phyloP scores from a whole-genome alignment of 2,797 vertebrate species.

The Calcarius lapponicus region DNA sequence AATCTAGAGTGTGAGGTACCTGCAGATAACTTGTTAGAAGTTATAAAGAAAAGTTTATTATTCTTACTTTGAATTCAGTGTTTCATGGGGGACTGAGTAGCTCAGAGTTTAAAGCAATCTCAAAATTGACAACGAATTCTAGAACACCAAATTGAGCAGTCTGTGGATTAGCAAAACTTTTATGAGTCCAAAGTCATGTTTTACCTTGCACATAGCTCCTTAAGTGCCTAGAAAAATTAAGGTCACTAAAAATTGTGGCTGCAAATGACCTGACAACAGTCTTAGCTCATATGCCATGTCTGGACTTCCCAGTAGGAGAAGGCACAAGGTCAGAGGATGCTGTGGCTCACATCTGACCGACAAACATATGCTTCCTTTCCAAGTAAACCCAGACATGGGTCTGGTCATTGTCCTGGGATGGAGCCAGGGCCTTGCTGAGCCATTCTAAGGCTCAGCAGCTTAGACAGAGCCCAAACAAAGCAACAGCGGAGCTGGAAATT shows the following conservation, averaged over 20 bases:
- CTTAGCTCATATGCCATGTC: neutral
- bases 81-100: neutral
- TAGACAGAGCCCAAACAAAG: neutral
- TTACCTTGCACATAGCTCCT: neutral
- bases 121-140: neutral
- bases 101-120: neutral
- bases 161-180: neutral
- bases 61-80: neutral
- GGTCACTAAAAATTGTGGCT: neutral
- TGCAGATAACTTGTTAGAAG: neutral
- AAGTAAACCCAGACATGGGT: neutral
- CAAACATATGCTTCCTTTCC: neutral
- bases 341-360: neutral
- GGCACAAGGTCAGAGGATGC: neutral
- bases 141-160: neutral
- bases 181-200: neutral
- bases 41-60: neutral
- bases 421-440: neutral
- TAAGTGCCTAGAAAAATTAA: neutral
- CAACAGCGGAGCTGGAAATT: neutral
- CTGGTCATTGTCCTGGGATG: accelerated
- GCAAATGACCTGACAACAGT: neutral
- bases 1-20: neutral
- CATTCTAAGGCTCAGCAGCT: neutral
- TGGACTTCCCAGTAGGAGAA: neutral